Conservation (phyloP, 2,888 invertebrate genomes). For the Tenthredo mesomela region DNA sequence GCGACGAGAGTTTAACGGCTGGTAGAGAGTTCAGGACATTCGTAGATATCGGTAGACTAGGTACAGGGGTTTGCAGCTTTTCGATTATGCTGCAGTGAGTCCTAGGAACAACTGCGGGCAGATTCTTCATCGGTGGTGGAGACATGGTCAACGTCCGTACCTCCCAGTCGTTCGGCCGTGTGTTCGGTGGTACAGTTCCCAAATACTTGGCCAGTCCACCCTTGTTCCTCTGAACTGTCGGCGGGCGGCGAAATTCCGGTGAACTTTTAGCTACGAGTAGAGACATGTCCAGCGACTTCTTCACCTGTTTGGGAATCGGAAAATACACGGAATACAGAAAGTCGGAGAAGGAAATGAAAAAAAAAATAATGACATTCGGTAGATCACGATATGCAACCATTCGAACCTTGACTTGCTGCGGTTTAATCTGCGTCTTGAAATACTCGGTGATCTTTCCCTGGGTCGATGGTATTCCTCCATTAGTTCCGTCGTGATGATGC, state of each 20-base stretch:
- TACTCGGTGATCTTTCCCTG: conserved; percentile 93
- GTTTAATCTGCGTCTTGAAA: conserved; percentile 91
- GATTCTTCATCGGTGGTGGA: conserved; percentile 75
- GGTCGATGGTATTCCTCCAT: conserved; percentile 53
- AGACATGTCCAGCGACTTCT: conserved; percentile 67
- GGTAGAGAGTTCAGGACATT: conserved; percentile 70
- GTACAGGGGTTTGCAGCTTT: conserved; percentile 80
- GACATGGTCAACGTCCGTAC: conserved; percentile 69
- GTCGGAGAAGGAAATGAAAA: not conserved
- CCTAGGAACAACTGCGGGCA: conserved; percentile 79
- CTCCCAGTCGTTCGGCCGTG: conserved; percentile 70
- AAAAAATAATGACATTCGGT: not conserved
- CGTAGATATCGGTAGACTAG: conserved; percentile 74
- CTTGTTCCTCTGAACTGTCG: conserved; percentile 73
- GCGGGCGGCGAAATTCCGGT: conserved; percentile 74
- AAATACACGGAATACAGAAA: conserved; percentile 14
- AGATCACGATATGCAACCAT: not conserved
- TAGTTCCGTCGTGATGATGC: conserved; percentile 65
- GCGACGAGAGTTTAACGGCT: conserved; percentile 70
- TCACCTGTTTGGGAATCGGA: conserved; percentile 50
- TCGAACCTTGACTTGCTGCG: conserved; percentile 76
- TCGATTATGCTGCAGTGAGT: conserved; percentile 79
- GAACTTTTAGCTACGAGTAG: conserved; percentile 72
- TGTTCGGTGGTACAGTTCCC: conserved; percentile 61
- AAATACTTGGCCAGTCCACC: conserved; percentile 74